These are phyloP conservation scores for Hylomyscus alleni DNA, from an alignment of 2,797 vertebrate species.

Conservation along the genomic window DNA sequence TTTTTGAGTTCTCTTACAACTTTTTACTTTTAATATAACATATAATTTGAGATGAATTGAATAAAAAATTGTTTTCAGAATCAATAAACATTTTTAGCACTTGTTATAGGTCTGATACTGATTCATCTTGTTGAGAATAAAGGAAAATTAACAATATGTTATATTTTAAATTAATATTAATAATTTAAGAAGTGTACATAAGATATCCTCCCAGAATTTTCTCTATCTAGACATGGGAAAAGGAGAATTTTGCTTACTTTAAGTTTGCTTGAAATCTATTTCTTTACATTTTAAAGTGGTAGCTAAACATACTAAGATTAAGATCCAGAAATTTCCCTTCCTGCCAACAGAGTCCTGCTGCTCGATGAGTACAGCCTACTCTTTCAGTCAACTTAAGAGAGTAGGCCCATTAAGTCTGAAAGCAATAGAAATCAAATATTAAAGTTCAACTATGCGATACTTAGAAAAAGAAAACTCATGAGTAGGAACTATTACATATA, in stretches of 20 bases:
- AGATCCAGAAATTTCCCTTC: neutral
- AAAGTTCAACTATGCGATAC: neutral
- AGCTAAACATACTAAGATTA: constrained; percentile 33
- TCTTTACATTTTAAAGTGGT: constrained; percentile 63
- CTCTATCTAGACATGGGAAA: neutral
- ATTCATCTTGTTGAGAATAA: constrained; percentile 37
- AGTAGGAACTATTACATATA: neutral
- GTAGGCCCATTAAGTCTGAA: constrained; percentile 21
- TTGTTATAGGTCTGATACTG: constrained; percentile 24
- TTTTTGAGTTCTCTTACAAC: constrained; percentile 30
- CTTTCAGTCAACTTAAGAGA: neutral
- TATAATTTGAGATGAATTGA: constrained; percentile 42
- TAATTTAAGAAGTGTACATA: neutral
- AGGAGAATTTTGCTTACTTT: constrained; percentile 34
- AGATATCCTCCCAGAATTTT: neutral
- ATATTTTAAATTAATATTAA: neutral
- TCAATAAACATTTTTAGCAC: constrained; percentile 14
- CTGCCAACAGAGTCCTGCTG: neutral
- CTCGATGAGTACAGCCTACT: neutral
- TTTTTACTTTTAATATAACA: constrained; percentile 43
- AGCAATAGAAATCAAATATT: constrained; percentile 26
- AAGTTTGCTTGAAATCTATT: constrained; percentile 34
- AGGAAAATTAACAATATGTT: constrained; percentile 7
- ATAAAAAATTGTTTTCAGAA: constrained; percentile 49
- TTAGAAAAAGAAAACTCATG: constrained; percentile 6